Evolutionary conservation across 1,140 invertebrate genomes (phyloP).

Genomic region (Gonatopus flavifemur): DNA sequence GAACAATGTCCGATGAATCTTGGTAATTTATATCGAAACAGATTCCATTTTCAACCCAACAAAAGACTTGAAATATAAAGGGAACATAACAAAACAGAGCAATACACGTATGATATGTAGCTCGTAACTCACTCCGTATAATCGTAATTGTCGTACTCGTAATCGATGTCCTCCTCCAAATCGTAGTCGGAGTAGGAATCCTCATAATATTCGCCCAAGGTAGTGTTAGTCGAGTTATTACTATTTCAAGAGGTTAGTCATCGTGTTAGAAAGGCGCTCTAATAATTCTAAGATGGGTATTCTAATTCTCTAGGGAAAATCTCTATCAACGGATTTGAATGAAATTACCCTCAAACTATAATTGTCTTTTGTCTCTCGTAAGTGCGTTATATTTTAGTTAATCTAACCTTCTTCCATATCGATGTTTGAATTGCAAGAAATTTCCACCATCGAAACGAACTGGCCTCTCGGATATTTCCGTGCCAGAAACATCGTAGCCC

Average conservation of each 20-base stretch:
- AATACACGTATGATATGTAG: too few species aligned
- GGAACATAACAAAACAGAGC: too few species aligned
- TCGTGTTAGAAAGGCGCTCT: constrained; percentile 21
- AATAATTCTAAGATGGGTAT: constrained; percentile 24
- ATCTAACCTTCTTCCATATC: constrained; percentile 63
- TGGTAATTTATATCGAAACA: too few species aligned
- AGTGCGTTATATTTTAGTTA: too few species aligned
- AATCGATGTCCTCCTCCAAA: constrained; percentile 52
- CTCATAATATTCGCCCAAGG: constrained; percentile 49
- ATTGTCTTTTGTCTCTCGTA: too few species aligned
- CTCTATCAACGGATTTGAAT: too few species aligned
- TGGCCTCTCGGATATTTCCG: constrained; percentile 59
- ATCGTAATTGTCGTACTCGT: constrained; percentile 54
- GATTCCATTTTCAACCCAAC: too few species aligned
- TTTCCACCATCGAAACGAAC: constrained; percentile 68
- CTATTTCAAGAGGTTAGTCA: constrained; percentile 44
- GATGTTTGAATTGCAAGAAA: constrained; percentile 65
- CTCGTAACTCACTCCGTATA: constrained; percentile 53
- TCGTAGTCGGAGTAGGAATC: constrained; percentile 54
- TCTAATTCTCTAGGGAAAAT: constrained; percentile 11
- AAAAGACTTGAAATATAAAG: too few species aligned
- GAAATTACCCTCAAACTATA: too few species aligned
- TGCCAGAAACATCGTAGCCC: constrained; percentile 51
- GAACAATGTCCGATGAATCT: too few species aligned
- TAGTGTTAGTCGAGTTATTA: constrained; percentile 54